Evolutionary conservation across 2,888 invertebrate species (phyloP).

Genomic region (Bombylius major): DNA sequence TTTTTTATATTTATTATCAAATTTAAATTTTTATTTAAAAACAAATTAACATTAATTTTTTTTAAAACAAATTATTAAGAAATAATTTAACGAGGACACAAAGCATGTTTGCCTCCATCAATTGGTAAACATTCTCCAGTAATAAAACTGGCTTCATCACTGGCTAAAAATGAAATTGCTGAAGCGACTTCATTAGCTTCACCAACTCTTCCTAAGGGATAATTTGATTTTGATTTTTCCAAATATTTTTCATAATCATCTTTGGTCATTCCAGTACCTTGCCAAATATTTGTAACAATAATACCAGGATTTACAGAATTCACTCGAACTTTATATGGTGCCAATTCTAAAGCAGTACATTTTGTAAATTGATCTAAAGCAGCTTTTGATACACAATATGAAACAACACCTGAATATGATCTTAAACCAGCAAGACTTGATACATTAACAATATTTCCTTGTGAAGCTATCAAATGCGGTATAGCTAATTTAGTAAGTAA

Average conservation of each 20-base stretch:
- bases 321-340: slow-evolving; percentile 63
- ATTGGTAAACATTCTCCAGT: slow-evolving; percentile 60
- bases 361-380: slow-evolving; percentile 90
- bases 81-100: no score
- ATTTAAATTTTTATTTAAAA: no score
- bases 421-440: slow-evolving; percentile 84
- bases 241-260: slow-evolving; percentile 67
- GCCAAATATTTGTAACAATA: slow-evolving; percentile 75
- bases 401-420: slow-evolving; percentile 76
- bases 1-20: no score
- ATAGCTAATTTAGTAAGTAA: slow-evolving; percentile 70
- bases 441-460: slow-evolving; percentile 83
- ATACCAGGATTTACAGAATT: slow-evolving; percentile 92
- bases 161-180: slow-evolving; percentile 79
- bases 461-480: slow-evolving; percentile 64
- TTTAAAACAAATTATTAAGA: no score
- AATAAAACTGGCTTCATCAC: slow-evolving; percentile 54
- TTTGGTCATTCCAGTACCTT: slow-evolving; percentile 65
- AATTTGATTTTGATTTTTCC: slow-evolving; percentile 68
- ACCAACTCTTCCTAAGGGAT: slow-evolving; percentile 81
- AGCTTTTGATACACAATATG: slow-evolving; percentile 86
- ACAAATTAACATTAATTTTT: no score
- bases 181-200: slow-evolving; percentile 71
- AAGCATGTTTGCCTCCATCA: slow-evolving; percentile 41
- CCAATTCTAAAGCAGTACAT: slow-evolving; percentile 76